These are phyloP conservation scores for Tetrax tetrax DNA, from an alignment of 2,113 vertebrate species.

Conservation along the genomic window DNA sequence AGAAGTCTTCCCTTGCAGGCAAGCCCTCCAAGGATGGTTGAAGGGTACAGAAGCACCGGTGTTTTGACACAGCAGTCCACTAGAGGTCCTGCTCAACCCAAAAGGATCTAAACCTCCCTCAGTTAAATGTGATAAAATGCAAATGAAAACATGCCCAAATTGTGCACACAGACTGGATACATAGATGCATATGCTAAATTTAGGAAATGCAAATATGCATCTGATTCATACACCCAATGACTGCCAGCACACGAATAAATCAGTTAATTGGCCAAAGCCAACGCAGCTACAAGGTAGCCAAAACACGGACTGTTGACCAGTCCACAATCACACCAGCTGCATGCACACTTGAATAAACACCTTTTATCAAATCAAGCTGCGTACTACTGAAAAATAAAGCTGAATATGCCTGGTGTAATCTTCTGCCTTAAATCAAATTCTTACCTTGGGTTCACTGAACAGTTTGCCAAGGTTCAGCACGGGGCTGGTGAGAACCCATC, in stretches of 20 bases:
- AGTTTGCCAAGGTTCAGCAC: not conserved
- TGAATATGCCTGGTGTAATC: fast-evolving
- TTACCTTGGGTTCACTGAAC: not conserved
- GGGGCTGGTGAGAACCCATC: not conserved
- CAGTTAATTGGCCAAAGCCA: not conserved
- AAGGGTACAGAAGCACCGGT: not conserved
- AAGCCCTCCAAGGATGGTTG: not conserved
- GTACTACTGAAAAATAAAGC: not conserved
- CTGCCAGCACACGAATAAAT: not conserved
- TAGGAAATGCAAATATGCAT: constrained; percentile 14
- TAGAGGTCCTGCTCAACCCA: constrained; percentile 48
- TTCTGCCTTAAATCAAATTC: not conserved
- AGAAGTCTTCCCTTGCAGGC: not conserved
- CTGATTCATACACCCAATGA: constrained; percentile 18
- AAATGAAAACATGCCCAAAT: not conserved
- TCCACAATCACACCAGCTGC: not conserved
- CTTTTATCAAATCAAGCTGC: not conserved
- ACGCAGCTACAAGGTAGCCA: not conserved
- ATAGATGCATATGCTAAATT: constrained; percentile 13
- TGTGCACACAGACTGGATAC: not conserved
- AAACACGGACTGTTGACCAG: not conserved
- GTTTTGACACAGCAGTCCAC: not conserved
- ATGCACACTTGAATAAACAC: not conserved
- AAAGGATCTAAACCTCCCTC: not conserved
- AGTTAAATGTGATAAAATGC: not conserved